Percentiles rank a stretch among this genome's conserved stretches.
Evolutionary conservation across 2,888 invertebrate genomes (phyloP).

Genomic region (Leptinotarsa tumamoca): DNA sequence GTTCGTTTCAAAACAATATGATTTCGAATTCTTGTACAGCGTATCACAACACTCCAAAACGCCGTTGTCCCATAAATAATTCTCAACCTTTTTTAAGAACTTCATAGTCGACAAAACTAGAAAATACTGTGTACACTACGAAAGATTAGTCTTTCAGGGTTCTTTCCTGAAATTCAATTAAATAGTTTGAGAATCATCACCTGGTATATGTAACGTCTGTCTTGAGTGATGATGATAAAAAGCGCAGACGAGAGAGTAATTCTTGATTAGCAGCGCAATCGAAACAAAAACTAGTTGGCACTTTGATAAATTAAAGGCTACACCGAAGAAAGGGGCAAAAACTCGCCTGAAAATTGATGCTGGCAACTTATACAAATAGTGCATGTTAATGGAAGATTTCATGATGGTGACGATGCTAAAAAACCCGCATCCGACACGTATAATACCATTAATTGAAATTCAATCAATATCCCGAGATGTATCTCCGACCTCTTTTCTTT

Average conservation of each 20-base stretch:
- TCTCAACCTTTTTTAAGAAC: no score
- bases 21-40: no score
- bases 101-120: no score
- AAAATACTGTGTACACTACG: no score
- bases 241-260: constrained; percentile 12
- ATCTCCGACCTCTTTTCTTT: constrained; percentile 24
- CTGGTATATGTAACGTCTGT: background rate
- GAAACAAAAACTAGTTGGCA: constrained; percentile 29
- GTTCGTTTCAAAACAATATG: no score
- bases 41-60: no score
- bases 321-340: constrained; percentile 30
- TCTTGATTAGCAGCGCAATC: constrained; percentile 21
- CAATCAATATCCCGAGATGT: constrained; percentile 26
- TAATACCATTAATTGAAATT: constrained; percentile 32
- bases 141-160: no score
- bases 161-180: background rate
- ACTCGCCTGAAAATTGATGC: constrained; percentile 33
- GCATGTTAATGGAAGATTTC: constrained; percentile 37
- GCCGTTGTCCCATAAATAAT: no score
- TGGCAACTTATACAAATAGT: constrained; percentile 36
- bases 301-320: constrained; percentile 32
- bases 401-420: constrained; percentile 22
- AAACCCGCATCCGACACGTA: constrained; percentile 25
- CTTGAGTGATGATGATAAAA: constrained; percentile 23
- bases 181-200: background rate